These are phyloP conservation scores for Anagrus nilaparvatae DNA, from an alignment of 1,140 invertebrate genomes.

Conservation along the genomic window DNA sequence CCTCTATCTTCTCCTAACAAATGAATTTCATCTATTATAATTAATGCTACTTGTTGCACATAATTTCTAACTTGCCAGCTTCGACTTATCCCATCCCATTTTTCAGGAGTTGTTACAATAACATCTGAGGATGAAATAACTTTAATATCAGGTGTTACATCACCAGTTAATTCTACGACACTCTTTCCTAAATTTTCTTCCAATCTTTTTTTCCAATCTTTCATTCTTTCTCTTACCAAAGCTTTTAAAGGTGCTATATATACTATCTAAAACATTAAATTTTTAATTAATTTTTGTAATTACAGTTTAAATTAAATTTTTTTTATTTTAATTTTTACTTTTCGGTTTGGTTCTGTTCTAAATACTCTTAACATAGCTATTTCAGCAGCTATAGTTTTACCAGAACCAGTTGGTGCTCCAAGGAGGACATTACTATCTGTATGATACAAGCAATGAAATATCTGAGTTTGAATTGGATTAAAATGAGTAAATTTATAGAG, in stretches of 20 bases:
- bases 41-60: constrained; percentile 83
- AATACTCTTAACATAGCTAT: constrained; percentile 94
- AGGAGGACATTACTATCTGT: constrained; percentile 90
- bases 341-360: constrained; percentile 67
- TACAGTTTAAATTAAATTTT: no score
- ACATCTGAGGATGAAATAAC: constrained; percentile 78
- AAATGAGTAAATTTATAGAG: constrained; percentile 93
- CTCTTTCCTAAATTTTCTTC: constrained; percentile 67
- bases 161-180: constrained; percentile 94
- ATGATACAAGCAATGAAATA: constrained; percentile 94
- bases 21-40: constrained; percentile 99
- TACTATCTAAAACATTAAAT: constrained; percentile 70
- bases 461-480: constrained; percentile 98
- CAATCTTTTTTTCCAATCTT: constrained; percentile 90
- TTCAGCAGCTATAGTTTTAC: constrained; percentile 97
- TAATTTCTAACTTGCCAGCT: constrained; percentile 96
- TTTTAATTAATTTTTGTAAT: constrained; percentile 1
- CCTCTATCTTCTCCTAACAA: constrained; percentile 83
- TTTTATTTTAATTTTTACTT: constrained; percentile 46
- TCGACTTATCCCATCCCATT: constrained; percentile 97
- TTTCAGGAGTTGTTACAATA: constrained; percentile 98
- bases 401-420: constrained; percentile 96
- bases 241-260: constrained; percentile 99
- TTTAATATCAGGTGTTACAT: constrained; percentile 86
- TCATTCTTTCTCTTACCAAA: constrained; percentile 88